Evolutionary conservation across 1,140 invertebrate genomes (phyloP), one percentile per base, ranked within the genome.

Genomic region (Melitaea cinxia): DNA sequence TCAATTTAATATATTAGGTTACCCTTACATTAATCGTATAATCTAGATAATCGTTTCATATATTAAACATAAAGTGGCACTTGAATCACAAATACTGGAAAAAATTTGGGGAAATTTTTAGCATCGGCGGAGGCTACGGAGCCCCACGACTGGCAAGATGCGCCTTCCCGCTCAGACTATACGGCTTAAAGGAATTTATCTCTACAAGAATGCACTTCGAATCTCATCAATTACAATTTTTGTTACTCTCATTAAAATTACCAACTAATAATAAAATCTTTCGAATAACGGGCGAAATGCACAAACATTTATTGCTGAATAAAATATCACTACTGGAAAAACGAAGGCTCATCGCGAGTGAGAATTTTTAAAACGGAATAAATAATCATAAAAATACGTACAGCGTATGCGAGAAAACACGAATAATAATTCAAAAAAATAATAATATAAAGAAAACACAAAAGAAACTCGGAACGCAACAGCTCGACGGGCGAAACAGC

Each of bases 31-130:
- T 91, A 91, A 86, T 92, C 90, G 91, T 89, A 89, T 89, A 89
- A 88, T 91, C 91, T 92, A 91, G 85, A 91, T 92, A 92, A 92
- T 92, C 91, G 90, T 91, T 91, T 92, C 83, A 91, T 91, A 92
- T 91, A 91, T 92, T 91, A 91, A 91, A 92, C 90, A 91, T 91
- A 92, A 92, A 92, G 91, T 92, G 91, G 91, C 91, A 92, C 91
- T 92, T 92, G 89, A 92, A 92, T 92, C 91, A 92, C 91, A 92
- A 92, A 92, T 92, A 92, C 91, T 92, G 91, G 91, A 92, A 92
- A 91, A 85, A 89, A 91, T 91, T 92, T 91, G 85, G 89, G 91
- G 88, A 91, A 91, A 91, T 85, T 47, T 47, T 65, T 63, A 83
- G 82, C 82, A 70, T 78, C 84, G 78, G 72, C 81, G 77, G 72